These are phyloP conservation scores for Tethea ocularis DNA, from an alignment of 2,888 invertebrate genomes.

Conservation along the genomic window DNA sequence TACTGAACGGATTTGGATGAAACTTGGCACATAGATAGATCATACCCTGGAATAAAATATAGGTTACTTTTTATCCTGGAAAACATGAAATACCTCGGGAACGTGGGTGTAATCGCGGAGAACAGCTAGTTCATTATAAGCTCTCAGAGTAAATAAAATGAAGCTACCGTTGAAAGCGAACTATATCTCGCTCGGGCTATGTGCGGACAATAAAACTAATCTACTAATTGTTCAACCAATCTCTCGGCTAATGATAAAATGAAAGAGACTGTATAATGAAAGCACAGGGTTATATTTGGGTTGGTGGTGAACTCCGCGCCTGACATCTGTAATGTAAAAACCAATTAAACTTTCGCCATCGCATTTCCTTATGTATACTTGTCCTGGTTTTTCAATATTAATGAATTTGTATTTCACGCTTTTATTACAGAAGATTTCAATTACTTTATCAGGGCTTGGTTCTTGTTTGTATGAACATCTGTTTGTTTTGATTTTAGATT, in stretches of 20 bases:
- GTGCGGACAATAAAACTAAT: slow-evolving; percentile 31
- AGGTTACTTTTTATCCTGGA: too few species aligned
- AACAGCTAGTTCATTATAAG: too few species aligned
- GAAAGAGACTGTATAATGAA: slow-evolving; percentile 14
- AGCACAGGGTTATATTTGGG: slow-evolving; percentile 17
- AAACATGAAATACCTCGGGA: too few species aligned
- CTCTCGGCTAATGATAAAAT: slow-evolving; percentile 19
- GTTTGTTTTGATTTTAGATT: too few species aligned
- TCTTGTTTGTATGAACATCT: too few species aligned
- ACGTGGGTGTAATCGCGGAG: too few species aligned
- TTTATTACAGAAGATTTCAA: neutral
- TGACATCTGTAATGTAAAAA: neutral
- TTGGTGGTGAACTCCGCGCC: neutral
- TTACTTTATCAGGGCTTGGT: too few species aligned
- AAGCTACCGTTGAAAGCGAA: neutral
- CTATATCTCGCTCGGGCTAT: slow-evolving; percentile 6
- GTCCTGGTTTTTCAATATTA: neutral
- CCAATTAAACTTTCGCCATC: slow-evolving; percentile 1
- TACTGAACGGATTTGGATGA: too few species aligned
- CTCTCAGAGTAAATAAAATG: neutral
- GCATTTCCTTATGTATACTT: neutral
- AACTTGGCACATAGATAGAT: too few species aligned
- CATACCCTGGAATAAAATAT: too few species aligned
- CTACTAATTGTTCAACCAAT: slow-evolving; percentile 30
- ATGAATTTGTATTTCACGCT: neutral